A percentile compares a stretch with the other conserved stretches of the same genome.
Evolutionary conservation across 2,797 vertebrate genomes (phyloP).

Genomic region (Lacerta agilis): DNA sequence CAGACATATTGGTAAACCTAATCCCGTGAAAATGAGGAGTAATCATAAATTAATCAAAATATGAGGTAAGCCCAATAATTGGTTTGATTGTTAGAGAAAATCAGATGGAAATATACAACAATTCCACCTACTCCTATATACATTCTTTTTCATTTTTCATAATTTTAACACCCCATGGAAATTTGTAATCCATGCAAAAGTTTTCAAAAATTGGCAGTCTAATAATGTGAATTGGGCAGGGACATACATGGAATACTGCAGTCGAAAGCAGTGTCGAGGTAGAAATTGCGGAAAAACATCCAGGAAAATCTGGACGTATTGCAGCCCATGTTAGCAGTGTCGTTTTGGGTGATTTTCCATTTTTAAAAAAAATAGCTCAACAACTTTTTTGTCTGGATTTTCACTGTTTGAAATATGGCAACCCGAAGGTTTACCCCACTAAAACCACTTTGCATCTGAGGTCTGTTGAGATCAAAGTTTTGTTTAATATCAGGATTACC

Average conservation of each 20-base stretch:
- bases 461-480: background rate
- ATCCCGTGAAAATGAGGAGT: constrained; percentile 37
- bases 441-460: too few relatives aligned
- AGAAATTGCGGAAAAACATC: too few relatives aligned
- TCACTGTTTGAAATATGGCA: too few relatives aligned
- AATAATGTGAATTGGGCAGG: background rate
- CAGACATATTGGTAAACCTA: constrained; percentile 28
- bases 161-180: background rate
- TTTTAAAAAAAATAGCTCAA: too few relatives aligned
- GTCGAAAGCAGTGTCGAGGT: too few relatives aligned
- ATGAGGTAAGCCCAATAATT: background rate
- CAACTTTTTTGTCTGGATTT: too few relatives aligned
- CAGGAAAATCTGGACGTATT: too few relatives aligned
- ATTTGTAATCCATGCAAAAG: background rate
- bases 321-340: too few relatives aligned
- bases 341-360: too few relatives aligned
- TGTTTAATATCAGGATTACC: background rate
- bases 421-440: background rate
- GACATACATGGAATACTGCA: too few relatives aligned
- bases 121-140: background rate
- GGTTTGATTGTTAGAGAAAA: background rate
- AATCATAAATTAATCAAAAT: constrained; percentile 48
- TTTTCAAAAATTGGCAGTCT: background rate
- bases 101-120: background rate
- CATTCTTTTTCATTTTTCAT: background rate